Evolutionary conservation across 1,140 invertebrate genomes (phyloP), one percentile per base, ranked within the genome.

Genomic region (Brachionus plicatilis): DNA sequence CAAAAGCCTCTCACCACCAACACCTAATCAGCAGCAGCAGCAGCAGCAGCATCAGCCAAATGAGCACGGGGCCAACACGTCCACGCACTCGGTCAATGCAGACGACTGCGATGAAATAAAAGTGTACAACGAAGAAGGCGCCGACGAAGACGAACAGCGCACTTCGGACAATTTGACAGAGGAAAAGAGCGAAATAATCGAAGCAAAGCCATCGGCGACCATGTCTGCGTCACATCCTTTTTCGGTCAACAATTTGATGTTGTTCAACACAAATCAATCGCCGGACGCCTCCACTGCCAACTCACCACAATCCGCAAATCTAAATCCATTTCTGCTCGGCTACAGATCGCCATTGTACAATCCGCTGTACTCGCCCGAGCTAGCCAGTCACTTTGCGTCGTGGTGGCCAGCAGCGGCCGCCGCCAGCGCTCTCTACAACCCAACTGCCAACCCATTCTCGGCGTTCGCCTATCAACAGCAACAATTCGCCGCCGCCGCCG

Each of bases 51-150:
- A 60, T 0, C 12, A 37, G 6, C 45, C 3, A 8, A 9, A 17
- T 7, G 8, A 60, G 0, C 5, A 27, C 0, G 27, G 3, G 33
- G 27, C 12, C 20, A 70, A 70, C 17, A 70, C 66, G 7, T 70
- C 66, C 0, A 11, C 66, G 11, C 11, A n/a, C 24, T 33, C 66
- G 14, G 9, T 0, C 66, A 33, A 11, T 5, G 2, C 27, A 6
- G 72, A 76, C 27, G 72, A 76, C 43, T 76, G 79, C 24, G 79
- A 82, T 17, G 79, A 82, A 37, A 65, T 82, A 0, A 82, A 82
- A 65, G 79, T 82, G 24, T 82, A 82, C 53, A 82, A 82, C 27
- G 79, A 82, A 37, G 79, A 82, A 7, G 79, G 79, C 27, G 50
- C 79, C 20, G 53, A 43, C n/a, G 79, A 82, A 65, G 79, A 82